These are phyloP conservation scores for Halisarca cf. caerulea DNA, from an alignment of 37 sponge, comb jelly and placozoan species.

Conservation along the genomic window DNA sequence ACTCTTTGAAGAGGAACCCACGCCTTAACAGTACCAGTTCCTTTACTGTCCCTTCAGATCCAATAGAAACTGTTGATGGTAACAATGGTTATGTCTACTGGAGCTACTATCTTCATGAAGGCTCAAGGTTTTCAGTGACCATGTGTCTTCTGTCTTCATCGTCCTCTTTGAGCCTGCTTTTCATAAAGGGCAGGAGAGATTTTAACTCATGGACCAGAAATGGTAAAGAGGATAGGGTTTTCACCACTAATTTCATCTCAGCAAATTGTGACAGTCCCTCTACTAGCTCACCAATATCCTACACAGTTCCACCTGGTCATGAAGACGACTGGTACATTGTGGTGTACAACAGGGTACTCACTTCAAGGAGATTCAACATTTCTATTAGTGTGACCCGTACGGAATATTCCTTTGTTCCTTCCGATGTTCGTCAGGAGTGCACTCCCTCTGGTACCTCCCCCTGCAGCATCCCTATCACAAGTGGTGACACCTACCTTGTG, in stretches of 20 bases:
- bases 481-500: neutral
- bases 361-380: neutral
- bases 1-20: neutral
- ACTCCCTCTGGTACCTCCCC: neutral
- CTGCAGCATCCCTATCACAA: neutral
- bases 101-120: neutral
- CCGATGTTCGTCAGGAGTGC: neutral
- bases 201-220: neutral
- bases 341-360: neutral
- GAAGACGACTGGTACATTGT: slow-evolving; percentile 16
- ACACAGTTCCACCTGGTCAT: neutral
- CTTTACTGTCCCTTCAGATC: neutral
- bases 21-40: neutral
- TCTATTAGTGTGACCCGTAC: neutral
- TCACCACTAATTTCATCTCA: neutral
- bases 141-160: neutral
- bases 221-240: neutral
- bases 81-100: neutral
- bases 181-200: neutral
- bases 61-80: neutral
- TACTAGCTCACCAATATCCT: neutral
- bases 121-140: neutral
- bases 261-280: neutral
- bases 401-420: neutral
- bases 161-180: neutral